Base-by-base conservation (phyloP, 1,140 invertebrate genomes). In the Carcinoscorpius rotundicauda region DNA sequence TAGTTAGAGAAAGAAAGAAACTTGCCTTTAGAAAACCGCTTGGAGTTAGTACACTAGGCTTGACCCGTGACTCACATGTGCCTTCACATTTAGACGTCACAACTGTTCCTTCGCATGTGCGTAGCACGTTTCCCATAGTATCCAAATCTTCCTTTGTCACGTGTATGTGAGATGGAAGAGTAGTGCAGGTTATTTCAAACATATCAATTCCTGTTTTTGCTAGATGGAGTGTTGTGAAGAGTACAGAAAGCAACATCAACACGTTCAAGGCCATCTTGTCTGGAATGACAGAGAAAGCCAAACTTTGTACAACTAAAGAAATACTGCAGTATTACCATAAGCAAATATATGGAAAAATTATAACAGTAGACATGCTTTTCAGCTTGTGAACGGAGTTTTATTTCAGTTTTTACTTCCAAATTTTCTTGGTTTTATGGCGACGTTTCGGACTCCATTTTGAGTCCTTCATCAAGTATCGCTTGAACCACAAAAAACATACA, bases 131-230 rank as follows among this genome's bases (percentile, higher is more conserved):
- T 11, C 89, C 89, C 72, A 85, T 77, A 65, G 91, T 88, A 70
- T 91, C 87, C 71, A 87, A 93, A 75, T 93, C 90, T 79, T 95
- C 91, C 82, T 90, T 90, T 59, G 84, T 85, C 65, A 91, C 80
- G 73, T 89, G 87, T 65, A 91, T 83, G 72, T 88, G 85, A 3
- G 87, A 87, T 53, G 86, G 86, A 5, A 90, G 75, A 5, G 87
- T 89, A 76, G 89, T 87, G 74, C 88, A 89, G 65, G 82, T 53
- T 29, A 63, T 63, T 49, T 58, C 59, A 51, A 61, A 55, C 3
- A 29, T 29, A 29, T 29, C 29, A 57, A 52, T n/a, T 63, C 64
- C 9, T 64, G 63, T 11, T 64, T 56, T 49, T 50, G 53, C 10
- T 55, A 29, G 4, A 4, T 51, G 3, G 52, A 49, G 3, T 10